Evolutionary conservation across 2,888 invertebrate genomes (phyloP), one percentile per base, ranked within the genome.

Genomic region (Seladonia tumulorum): DNA sequence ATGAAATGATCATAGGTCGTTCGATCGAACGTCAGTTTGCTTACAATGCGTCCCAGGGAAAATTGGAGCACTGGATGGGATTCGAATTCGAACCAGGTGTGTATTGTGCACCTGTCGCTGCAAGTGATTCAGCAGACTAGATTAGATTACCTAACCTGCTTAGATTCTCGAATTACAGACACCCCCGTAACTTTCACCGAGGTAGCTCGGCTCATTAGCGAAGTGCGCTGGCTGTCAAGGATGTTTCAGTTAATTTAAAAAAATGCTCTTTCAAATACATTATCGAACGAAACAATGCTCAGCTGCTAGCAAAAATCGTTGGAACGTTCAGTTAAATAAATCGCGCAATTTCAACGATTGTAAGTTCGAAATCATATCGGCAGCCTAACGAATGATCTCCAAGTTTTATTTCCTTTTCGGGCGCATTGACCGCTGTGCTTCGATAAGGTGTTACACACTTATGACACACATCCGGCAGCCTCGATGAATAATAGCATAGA

Each of bases 141-240:
- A 81, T 81, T 60, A 70, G 57, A 70, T 81, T 81, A 70, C 45
- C 45, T 70, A 42, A 68, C 49, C 45, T 53, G 68, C 8, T 39
- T 49, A n/a, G 42, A 76, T 76, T 68, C 53, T 70, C 29, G 39
- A 49, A 70, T 45, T 77, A 75, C 63, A 68, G 29, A 10, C 10
- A 68, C 22, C 18, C 39, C 22, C 22, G 4, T 39, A 68, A 39
- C 39, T 39, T 68, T 39, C 66, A 39, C 66, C 18, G 22, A 22
- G 5, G 39, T 39, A 35, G 66, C 39, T 68, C 39, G 35, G 22
- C 35, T 39, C 10, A 68, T 68, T 68, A 68, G 3, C 4, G 39
- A 35, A 35, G 12, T 39, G 10, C 12, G 39, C 4, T 68, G 39
- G 8, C 35, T 68, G n/a, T 68, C 18, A 22, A 10, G 7, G 39